Conservation (phyloP, 2,113 vertebrate genomes). For the Platanista minor region DNA sequence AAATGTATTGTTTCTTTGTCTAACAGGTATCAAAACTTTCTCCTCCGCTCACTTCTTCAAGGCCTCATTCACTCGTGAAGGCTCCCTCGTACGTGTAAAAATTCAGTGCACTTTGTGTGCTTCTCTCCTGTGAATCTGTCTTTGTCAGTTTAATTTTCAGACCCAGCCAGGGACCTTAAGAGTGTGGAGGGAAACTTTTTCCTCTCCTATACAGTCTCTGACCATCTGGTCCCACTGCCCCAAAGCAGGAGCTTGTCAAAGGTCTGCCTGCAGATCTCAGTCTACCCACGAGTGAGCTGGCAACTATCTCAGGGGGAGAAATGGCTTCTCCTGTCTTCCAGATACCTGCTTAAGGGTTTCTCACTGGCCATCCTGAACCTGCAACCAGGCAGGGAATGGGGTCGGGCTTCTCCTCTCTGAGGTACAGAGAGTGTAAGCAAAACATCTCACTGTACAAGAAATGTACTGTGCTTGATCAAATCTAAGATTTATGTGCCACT, state of each 20-base stretch:
- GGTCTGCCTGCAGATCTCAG: neutral
- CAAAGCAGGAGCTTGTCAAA: neutral
- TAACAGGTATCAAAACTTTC: neutral
- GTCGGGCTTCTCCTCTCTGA: neutral
- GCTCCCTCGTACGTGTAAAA: neutral
- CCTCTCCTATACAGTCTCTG: neutral
- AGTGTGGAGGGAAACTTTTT: neutral
- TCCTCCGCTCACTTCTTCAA: neutral
- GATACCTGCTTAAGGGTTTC: neutral
- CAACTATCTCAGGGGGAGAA: neutral
- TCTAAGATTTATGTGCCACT: neutral
- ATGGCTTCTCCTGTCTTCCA: neutral
- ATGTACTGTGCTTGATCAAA: neutral
- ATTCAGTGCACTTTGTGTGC: neutral
- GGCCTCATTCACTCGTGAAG: neutral
- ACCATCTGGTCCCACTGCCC: neutral
- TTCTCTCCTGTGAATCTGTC: neutral
- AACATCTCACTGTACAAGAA: neutral
- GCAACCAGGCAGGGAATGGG: neutral
- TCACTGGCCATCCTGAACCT: neutral
- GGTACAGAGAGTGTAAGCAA: neutral
- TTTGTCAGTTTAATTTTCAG: neutral
- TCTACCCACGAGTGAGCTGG: accelerated
- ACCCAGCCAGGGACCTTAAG: neutral
- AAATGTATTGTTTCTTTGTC: neutral